phyloP scores from a whole-genome alignment of 2,113 vertebrate genomes.

The Bolborhynchus lineola region DNA sequence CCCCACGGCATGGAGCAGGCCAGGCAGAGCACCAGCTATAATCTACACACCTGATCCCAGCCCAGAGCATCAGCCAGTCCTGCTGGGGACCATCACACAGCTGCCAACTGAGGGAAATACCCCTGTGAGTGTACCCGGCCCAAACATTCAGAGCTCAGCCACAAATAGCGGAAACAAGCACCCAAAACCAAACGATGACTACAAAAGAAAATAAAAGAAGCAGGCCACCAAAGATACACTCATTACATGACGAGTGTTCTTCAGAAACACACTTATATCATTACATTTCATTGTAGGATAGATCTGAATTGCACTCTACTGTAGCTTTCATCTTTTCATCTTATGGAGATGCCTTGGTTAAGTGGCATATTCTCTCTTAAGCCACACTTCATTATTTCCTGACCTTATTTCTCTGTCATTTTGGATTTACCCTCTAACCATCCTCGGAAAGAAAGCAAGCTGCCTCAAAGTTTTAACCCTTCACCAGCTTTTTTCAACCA shows the following conservation, averaged over 20 bases:
- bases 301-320: neutral
- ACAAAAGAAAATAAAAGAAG: neutral
- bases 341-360: neutral
- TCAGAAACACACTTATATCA: neutral
- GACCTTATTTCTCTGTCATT: neutral
- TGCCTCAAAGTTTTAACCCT: neutral
- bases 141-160: neutral
- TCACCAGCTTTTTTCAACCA: neutral
- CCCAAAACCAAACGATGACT: neutral
- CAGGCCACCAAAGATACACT: rapidly evolving
- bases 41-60: neutral
- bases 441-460: neutral
- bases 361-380: neutral
- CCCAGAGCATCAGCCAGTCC: neutral
- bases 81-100: neutral
- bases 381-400: neutral
- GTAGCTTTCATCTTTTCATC: neutral
- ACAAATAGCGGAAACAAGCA: neutral
- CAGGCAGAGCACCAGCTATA: neutral
- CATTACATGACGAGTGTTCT: neutral
- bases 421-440: neutral
- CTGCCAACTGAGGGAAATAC: neutral
- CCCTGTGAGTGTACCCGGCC: rapidly evolving
- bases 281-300: neutral
- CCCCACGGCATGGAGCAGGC: neutral